Conservation (phyloP, 2,888 invertebrate species). For the Caenorhabditis sp. region DNA sequence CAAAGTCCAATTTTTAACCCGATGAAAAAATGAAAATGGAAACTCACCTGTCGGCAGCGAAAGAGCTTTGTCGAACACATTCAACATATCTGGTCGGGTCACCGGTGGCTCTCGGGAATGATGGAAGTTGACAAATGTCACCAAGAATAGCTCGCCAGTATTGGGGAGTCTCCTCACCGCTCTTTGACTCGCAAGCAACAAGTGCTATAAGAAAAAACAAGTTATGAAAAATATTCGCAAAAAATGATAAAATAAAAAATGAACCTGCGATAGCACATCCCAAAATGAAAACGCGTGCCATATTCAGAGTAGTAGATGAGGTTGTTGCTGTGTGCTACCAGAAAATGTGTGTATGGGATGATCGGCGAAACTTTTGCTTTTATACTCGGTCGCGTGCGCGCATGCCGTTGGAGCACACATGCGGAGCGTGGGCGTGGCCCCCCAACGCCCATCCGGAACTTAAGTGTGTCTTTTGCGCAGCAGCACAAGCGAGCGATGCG, state of each 20-base stretch:
- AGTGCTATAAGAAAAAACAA: conserved; percentile 27
- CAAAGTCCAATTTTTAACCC: too few species aligned
- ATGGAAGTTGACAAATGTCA: conserved; percentile 69
- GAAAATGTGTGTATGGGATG: conserved; percentile 20
- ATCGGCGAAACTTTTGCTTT: conserved; percentile 40
- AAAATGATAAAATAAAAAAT: conserved; percentile 7
- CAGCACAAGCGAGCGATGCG: neutral
- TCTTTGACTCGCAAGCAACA: conserved; percentile 49
- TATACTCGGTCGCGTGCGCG: conserved; percentile 13
- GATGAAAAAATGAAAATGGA: too few species aligned
- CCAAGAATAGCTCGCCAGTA: conserved; percentile 69
- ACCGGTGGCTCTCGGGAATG: conserved; percentile 65
- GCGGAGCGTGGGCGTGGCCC: conserved; percentile 7
- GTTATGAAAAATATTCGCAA: neutral
- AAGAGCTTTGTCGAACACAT: conserved; percentile 64
- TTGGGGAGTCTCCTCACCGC: conserved; percentile 60
- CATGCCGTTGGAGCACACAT: conserved; percentile 26
- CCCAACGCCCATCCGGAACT: conserved; percentile 1
- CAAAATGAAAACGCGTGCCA: conserved; percentile 9
- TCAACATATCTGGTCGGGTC: conserved; percentile 68
- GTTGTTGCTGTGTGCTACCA: neutral
- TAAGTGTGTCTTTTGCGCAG: neutral
- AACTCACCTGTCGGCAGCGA: conserved; percentile 61
- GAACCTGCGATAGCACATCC: conserved; percentile 16
- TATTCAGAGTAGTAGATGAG: neutral